A percentile compares a stretch with the other conserved stretches of the same genome.
Conservation (phyloP, 2,888 invertebrate species). For the Eretmocerus hayati region DNA sequence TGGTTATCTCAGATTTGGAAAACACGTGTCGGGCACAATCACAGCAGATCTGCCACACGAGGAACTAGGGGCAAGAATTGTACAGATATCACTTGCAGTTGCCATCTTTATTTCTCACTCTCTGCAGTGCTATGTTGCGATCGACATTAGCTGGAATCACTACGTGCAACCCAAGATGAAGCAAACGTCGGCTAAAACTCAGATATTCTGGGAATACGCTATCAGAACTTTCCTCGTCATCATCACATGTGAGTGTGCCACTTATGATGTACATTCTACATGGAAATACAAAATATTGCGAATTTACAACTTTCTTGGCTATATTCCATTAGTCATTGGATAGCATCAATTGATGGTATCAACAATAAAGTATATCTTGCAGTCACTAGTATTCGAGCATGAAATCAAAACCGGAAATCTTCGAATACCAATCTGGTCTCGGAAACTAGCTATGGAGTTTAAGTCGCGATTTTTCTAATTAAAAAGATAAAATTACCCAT, state of each 20-base stretch:
- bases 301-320: too few species aligned
- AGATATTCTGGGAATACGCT: slow-evolving; percentile 65
- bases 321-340: too few species aligned
- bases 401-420: too few species aligned
- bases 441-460: too few species aligned
- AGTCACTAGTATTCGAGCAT: too few species aligned
- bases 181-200: slow-evolving; percentile 53
- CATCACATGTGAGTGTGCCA: slow-evolving; percentile 69
- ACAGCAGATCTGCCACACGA: slow-evolving; percentile 73
- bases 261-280: too few species aligned
- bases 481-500: too few species aligned
- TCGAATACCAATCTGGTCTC: too few species aligned
- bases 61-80: slow-evolving; percentile 54
- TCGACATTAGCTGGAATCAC: slow-evolving; percentile 86
- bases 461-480: too few species aligned
- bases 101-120: slow-evolving; percentile 89
- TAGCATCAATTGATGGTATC: too few species aligned
- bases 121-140: slow-evolving; percentile 91
- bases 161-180: slow-evolving; percentile 58
- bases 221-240: slow-evolving; percentile 72
- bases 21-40: slow-evolving; percentile 66
- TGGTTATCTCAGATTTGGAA: slow-evolving; percentile 83
- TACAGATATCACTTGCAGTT: slow-evolving; percentile 66
- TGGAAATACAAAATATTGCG: too few species aligned
- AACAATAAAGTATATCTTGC: not conserved